Evolutionary conservation across 2,113 vertebrate species (phyloP).

Genomic region (Picathartes gymnocephalus): DNA sequence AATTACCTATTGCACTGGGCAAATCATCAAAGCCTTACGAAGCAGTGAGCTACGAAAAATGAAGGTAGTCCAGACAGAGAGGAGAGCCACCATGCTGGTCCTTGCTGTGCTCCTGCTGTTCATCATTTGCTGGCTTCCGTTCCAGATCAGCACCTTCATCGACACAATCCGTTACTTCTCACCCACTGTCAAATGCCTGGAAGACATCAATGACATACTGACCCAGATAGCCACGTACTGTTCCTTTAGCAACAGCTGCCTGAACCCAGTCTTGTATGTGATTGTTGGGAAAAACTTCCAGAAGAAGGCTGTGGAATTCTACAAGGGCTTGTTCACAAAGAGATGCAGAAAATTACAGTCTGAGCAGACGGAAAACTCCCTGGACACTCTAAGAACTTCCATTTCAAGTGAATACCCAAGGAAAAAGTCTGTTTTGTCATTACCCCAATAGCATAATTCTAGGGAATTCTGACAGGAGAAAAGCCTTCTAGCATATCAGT

Average conservation of each 20-base stretch:
- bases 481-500: neutral
- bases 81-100: constrained; percentile 78
- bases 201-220: constrained; percentile 59
- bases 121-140: constrained; percentile 85
- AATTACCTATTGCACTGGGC: constrained; percentile 81
- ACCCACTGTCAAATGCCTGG: constrained; percentile 57
- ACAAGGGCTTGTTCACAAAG: constrained; percentile 12
- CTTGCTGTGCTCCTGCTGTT: constrained; percentile 83
- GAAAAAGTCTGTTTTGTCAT: neutral
- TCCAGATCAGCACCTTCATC: constrained; percentile 77
- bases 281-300: constrained; percentile 93
- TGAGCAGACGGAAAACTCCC: constrained; percentile 41
- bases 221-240: constrained; percentile 80
- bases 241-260: constrained; percentile 89
- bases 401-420: constrained; percentile 55
- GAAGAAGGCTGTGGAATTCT: constrained; percentile 86
- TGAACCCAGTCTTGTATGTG: constrained; percentile 92
- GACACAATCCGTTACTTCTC: constrained; percentile 67
- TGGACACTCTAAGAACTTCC: constrained; percentile 68
- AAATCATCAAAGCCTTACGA: constrained; percentile 78
- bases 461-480: neutral
- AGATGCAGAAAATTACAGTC: constrained; percentile 16
- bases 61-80: constrained; percentile 73
- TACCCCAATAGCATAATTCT: neutral
- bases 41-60: constrained; percentile 67